These are phyloP conservation scores for Distichodus sexfasciatus DNA, from an alignment of 2,797 vertebrate genomes.

Conservation along the genomic window DNA sequence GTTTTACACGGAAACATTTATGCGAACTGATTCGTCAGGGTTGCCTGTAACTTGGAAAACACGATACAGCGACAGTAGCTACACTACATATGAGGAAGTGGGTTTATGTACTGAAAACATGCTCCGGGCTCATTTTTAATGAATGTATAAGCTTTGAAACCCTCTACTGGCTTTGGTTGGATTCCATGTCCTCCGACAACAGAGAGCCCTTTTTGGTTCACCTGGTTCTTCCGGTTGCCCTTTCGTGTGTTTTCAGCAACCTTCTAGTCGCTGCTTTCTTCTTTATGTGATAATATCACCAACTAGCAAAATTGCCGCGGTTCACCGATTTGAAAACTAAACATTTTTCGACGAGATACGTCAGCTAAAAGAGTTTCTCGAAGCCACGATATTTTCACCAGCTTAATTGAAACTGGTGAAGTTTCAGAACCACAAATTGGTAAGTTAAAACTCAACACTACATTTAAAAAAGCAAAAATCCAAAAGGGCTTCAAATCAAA, in stretches of 20 bases:
- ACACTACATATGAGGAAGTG: neutral
- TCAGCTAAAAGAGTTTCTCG: too few relatives aligned
- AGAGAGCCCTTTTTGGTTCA: conserved; percentile 56
- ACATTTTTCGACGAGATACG: too few relatives aligned
- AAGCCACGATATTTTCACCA: too few relatives aligned
- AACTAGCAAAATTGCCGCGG: neutral
- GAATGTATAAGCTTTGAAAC: neutral
- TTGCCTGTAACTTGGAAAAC: neutral
- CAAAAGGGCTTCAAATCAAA: too few relatives aligned
- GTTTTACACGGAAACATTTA: too few relatives aligned
- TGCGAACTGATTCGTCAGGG: too few relatives aligned
- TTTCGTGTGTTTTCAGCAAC: conserved; percentile 63
- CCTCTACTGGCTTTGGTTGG: conserved; percentile 68
- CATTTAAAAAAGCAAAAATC: too few relatives aligned
- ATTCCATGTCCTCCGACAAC: conserved; percentile 65
- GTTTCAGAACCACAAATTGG: too few relatives aligned
- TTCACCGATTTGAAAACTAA: neutral
- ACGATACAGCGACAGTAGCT: neutral
- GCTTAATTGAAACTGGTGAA: too few relatives aligned
- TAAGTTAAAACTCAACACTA: too few relatives aligned
- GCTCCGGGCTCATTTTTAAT: too few relatives aligned
- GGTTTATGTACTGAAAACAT: too few relatives aligned
- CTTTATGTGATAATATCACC: neutral
- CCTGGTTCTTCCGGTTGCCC: conserved; percentile 62
- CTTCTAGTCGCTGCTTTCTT: conserved; percentile 57